These are phyloP conservation scores for Lasioglossum figueresi DNA, from an alignment of 2,888 invertebrate species.

Conservation along the genomic window DNA sequence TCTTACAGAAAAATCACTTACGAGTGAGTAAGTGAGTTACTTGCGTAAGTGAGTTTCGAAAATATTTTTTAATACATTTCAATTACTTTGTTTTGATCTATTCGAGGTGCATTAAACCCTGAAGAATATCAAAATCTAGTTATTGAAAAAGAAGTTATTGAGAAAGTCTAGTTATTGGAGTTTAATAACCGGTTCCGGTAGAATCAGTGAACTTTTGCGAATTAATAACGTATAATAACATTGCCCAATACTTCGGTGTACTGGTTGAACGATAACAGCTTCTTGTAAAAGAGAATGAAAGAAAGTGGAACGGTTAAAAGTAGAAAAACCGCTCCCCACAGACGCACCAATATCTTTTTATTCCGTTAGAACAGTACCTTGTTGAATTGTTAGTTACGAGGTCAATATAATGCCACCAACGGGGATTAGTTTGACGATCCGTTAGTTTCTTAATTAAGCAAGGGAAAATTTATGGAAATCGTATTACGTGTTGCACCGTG, in stretches of 20 bases:
- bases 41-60: background rate
- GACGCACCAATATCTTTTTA: background rate
- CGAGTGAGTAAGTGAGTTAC: no score
- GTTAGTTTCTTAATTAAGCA: conserved; percentile 15
- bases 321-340: background rate
- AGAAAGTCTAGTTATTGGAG: background rate
- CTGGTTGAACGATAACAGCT: background rate
- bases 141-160: no score
- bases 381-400: conserved; percentile 18
- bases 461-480: conserved; percentile 28
- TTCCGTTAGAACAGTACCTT: background rate
- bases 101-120: background rate
- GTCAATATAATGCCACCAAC: conserved; percentile 28
- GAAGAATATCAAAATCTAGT: background rate
- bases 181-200: background rate
- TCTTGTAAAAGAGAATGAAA: background rate
- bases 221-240: background rate
- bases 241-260: background rate
- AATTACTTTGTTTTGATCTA: background rate
- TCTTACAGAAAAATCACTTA: background rate
- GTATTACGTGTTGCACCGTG: conserved; percentile 33
- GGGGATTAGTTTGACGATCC: background rate
- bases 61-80: background rate
- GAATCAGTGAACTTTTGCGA: background rate
- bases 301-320: background rate